phyloP scores from a whole-genome alignment of 1,140 invertebrate genomes.

The Drosophila takahashii region DNA sequence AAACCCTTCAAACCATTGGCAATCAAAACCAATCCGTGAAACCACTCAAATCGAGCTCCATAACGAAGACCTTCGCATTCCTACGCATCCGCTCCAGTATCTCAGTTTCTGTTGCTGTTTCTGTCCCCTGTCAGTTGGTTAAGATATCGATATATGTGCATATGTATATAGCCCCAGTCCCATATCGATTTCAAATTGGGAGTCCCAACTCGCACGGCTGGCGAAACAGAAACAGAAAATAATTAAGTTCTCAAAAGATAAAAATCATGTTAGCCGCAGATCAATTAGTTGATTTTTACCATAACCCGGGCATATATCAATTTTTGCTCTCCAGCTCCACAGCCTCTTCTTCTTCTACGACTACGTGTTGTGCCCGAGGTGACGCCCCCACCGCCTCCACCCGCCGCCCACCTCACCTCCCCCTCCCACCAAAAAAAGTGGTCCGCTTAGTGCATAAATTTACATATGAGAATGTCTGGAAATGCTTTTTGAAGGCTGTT shows the following conservation, averaged over 20 bases:
- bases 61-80: constrained; percentile 64
- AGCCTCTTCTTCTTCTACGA: constrained; percentile 26
- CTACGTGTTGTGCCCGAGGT: constrained; percentile 25
- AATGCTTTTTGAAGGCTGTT: constrained; percentile 81
- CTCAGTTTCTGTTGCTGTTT: constrained; percentile 36
- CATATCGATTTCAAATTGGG: constrained; percentile 73
- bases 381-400: constrained; percentile 29
- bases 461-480: constrained; percentile 77
- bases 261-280: constrained; percentile 82
- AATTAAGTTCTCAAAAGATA: constrained; percentile 84
- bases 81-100: constrained; percentile 52
- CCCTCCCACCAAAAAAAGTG: constrained; percentile 21
- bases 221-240: constrained; percentile 70
- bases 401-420: constrained; percentile 10
- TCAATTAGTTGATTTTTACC: constrained; percentile 82
- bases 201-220: constrained; percentile 49
- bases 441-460: constrained; percentile 69
- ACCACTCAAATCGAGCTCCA: constrained; percentile 17
- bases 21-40: constrained; percentile 17
- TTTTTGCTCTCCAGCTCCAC: constrained; percentile 43
- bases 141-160: constrained; percentile 43
- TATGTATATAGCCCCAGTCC: constrained; percentile 17
- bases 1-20: background rate
- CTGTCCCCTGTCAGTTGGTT: constrained; percentile 45
- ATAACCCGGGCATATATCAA: constrained; percentile 75